Evolutionary conservation across 2,113 vertebrate species (phyloP).

Genomic region (Corynorhinus townsendii): DNA sequence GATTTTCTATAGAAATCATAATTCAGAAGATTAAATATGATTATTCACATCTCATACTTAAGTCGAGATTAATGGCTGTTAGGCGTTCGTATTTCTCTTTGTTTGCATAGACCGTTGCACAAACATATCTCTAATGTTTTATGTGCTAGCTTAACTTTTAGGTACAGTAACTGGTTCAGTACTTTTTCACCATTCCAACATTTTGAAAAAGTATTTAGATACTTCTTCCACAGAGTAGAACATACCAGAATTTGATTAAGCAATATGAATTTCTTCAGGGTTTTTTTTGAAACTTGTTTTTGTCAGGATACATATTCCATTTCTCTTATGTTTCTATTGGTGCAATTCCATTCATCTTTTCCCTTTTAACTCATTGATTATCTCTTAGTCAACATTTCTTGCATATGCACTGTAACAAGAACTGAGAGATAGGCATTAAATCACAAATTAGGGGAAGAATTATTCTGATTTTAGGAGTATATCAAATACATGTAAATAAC

Average conservation of each 20-base stretch:
- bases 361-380: neutral
- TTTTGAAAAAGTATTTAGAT: neutral
- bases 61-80: neutral
- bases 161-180: neutral
- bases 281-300: slow-evolving; percentile 35
- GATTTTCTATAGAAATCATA: neutral
- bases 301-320: neutral
- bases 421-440: neutral
- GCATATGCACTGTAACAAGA: neutral
- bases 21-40: neutral
- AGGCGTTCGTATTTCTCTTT: slow-evolving; percentile 16
- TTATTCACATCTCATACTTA: neutral
- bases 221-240: neutral
- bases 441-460: neutral
- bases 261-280: neutral
- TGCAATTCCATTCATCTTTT: neutral
- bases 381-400: neutral
- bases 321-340: neutral
- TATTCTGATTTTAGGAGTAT: slow-evolving; percentile 5
- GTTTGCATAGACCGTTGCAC: neutral
- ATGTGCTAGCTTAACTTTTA: neutral
- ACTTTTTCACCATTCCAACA: neutral
- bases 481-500: neutral
- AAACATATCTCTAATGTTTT: neutral
- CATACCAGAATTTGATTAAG: neutral